Percentiles rank a stretch among this genome's conserved stretches.
phyloP scores from a whole-genome alignment of 2,797 vertebrate genomes.

The Oreochromis mossambicus region DNA sequence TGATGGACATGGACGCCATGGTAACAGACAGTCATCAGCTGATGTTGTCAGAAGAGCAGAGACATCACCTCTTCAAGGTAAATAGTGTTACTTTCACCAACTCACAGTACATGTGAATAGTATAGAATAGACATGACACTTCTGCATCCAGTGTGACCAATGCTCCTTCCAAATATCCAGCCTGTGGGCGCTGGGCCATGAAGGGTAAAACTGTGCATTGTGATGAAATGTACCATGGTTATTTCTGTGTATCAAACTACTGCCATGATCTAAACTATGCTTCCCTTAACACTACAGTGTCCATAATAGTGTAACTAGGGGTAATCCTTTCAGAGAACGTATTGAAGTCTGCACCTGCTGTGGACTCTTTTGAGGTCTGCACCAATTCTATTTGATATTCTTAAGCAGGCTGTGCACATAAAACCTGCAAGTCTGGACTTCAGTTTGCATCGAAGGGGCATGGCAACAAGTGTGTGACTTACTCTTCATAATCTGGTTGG shows the following conservation, averaged over 20 bases:
- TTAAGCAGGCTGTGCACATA: not conserved
- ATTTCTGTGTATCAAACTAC: not conserved
- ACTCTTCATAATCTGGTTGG: not conserved
- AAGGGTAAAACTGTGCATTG: not conserved
- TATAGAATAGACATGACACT: not conserved
- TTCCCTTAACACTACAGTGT: not conserved
- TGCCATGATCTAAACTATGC: not conserved
- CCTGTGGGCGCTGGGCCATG: not conserved
- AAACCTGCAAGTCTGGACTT: not conserved
- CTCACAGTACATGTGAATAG: not conserved
- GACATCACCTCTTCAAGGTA: constrained; percentile 96
- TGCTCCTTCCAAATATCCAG: not conserved
- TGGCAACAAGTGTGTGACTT: not conserved
- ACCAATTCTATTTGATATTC: not conserved
- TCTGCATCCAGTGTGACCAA: not conserved
- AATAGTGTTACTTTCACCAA: not conserved
- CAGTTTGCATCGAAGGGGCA: not conserved
- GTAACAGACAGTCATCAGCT: constrained; percentile 95
- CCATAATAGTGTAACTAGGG: not conserved
- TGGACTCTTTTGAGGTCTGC: not conserved
- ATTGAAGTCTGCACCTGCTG: not conserved
- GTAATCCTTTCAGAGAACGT: not conserved
- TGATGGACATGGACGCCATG: constrained; percentile 97
- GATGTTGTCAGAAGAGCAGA: constrained; percentile 98
- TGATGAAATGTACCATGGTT: not conserved